Percentiles rank a stretch among this genome's conserved stretches.
Conservation (phyloP, 2,888 invertebrate species). For the Agrochola macilenta region DNA sequence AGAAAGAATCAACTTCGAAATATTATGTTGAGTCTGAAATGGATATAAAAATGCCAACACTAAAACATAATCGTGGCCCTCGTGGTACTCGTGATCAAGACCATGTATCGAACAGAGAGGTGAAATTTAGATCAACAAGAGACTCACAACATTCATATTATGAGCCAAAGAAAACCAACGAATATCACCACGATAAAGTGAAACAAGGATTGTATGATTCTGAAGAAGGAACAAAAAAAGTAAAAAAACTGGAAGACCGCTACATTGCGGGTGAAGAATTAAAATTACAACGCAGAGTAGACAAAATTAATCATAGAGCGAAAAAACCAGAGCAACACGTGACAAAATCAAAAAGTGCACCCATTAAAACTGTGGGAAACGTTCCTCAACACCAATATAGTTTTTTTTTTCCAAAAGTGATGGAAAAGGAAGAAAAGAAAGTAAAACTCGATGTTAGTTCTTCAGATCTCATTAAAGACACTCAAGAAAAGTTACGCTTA, state of each 20-base stretch:
- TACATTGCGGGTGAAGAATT: slow-evolving; percentile 8
- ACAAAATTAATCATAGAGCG: slow-evolving; percentile 1
- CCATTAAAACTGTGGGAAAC: not conserved
- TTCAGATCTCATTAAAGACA: slow-evolving; percentile 77
- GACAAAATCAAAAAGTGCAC: not conserved
- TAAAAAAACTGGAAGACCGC: not conserved
- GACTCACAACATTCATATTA: slow-evolving; percentile 8
- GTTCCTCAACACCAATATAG: slow-evolving; percentile 53
- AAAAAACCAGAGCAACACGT: not conserved
- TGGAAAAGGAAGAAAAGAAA: slow-evolving; percentile 29
- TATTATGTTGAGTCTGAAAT: slow-evolving; percentile 7
- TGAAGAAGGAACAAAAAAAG: not conserved
- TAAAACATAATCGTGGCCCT: not conserved
- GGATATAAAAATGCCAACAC: not conserved
- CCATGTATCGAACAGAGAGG: not conserved
- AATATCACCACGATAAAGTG: slow-evolving; percentile 14
- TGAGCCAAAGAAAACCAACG: not conserved
- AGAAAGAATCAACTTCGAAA: slow-evolving; percentile 13
- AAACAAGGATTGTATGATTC: slow-evolving; percentile 4
- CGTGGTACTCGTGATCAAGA: no score
- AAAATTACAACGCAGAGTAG: slow-evolving; percentile 24
- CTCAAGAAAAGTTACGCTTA: slow-evolving; percentile 65
- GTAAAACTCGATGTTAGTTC: slow-evolving; percentile 70
- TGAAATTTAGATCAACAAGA: not conserved
- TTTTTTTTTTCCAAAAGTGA: slow-evolving; percentile 74